A percentile compares a stretch with the other conserved stretches of the same genome.
These are phyloP conservation scores for Acleris cristana DNA, from an alignment of 2,888 invertebrate genomes.

Conservation along the genomic window DNA sequence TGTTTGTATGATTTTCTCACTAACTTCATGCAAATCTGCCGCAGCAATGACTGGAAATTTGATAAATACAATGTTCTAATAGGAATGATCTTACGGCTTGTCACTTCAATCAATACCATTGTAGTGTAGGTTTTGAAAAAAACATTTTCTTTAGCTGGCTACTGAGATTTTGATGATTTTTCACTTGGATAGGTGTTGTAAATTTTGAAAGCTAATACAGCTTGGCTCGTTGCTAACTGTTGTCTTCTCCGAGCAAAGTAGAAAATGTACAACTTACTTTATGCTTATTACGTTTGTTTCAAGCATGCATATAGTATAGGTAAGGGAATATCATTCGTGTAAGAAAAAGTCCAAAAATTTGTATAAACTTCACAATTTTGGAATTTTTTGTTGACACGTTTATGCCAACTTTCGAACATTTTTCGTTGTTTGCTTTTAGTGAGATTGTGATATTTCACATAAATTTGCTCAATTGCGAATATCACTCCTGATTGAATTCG, in stretches of 20 bases:
- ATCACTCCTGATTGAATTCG: too few species aligned
- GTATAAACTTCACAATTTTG: conserved; percentile 11
- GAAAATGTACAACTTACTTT: not conserved
- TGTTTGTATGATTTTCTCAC: conserved; percentile 3
- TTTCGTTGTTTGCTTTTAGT: conserved; percentile 52
- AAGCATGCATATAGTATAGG: conserved; percentile 24
- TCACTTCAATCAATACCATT: not conserved
- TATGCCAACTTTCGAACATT: conserved; percentile 55
- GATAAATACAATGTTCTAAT: not conserved
- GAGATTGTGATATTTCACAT: conserved; percentile 36
- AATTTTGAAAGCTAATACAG: too few species aligned
- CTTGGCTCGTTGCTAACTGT: too few species aligned
- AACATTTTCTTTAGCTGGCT: not conserved
- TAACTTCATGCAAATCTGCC: not conserved
- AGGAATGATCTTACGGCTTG: not conserved
- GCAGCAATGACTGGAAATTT: not conserved
- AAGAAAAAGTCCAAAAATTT: conserved; percentile 29
- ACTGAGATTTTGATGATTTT: not conserved
- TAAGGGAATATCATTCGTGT: conserved; percentile 32
- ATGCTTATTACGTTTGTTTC: conserved; percentile 8
- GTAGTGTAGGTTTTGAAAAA: not conserved
- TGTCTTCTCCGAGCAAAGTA: not conserved
- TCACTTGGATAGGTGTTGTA: not conserved
- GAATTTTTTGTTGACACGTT: conserved; percentile 40
- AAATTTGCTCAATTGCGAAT: too few species aligned